Percentiles rank a stretch among this genome's conserved stretches.
Evolutionary conservation across 2,888 invertebrate genomes (phyloP).

Genomic region (Andricus quercusramuli): DNA sequence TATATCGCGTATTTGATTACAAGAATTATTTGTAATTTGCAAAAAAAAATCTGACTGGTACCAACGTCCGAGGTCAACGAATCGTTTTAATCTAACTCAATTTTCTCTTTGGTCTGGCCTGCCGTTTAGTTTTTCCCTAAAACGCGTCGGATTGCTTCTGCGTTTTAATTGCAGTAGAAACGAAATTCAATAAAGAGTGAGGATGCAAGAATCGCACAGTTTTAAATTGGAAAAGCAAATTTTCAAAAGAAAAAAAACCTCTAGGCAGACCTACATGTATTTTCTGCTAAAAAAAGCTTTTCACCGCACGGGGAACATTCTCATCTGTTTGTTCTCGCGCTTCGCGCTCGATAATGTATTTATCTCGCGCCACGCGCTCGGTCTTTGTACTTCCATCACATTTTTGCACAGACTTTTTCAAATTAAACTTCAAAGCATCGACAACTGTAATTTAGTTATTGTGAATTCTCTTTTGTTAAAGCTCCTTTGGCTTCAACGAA

Average conservation of each 20-base stretch:
- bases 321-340: no score
- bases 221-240: neutral
- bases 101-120: constrained; percentile 39
- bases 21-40: constrained; percentile 17
- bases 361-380: no score
- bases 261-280: neutral
- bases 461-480: no score
- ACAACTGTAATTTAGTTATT: no score
- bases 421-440: no score
- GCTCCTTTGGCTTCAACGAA: no score
- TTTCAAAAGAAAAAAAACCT: neutral
- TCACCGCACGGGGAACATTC: no score
- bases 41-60: constrained; percentile 15
- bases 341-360: no score
- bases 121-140: constrained; percentile 30
- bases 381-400: no score
- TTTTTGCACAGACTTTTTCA: no score
- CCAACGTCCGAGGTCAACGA: constrained; percentile 36
- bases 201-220: neutral
- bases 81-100: constrained; percentile 46
- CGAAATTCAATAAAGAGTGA: neutral
- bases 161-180: neutral
- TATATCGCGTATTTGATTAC: neutral
- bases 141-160: constrained; percentile 17
- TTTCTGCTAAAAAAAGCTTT: no score